Evolutionary conservation across 2,888 invertebrate genomes (phyloP).

Genomic region (Amblyjoppa fuscipennis): DNA sequence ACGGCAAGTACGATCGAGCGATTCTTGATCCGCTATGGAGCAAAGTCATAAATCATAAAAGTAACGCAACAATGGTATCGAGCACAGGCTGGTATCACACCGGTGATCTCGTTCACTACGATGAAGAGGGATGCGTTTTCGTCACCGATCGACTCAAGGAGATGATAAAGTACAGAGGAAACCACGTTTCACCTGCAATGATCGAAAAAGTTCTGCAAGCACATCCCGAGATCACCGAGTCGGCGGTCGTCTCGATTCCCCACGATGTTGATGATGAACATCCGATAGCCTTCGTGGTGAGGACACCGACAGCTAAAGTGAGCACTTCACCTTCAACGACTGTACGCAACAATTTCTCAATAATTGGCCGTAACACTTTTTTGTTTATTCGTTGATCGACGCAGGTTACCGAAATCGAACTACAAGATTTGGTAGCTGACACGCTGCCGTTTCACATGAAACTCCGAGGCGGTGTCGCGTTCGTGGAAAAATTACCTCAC

Average conservation of each 20-base stretch:
- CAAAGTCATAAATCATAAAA: no score
- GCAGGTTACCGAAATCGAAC: constrained; percentile 78
- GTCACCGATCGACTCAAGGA: constrained; percentile 80
- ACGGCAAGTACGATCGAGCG: background rate
- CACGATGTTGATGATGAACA: constrained; percentile 23
- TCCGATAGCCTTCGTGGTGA: constrained; percentile 64
- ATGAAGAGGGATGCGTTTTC: constrained; percentile 74
- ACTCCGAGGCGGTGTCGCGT: constrained; percentile 78
- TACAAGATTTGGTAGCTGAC: constrained; percentile 73
- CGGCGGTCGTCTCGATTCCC: constrained; percentile 74
- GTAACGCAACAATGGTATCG: background rate
- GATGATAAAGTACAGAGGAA: constrained; percentile 76
- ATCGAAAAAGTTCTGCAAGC: constrained; percentile 75
- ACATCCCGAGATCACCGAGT: constrained; percentile 74
- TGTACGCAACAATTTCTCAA: background rate
- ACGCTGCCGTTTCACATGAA: constrained; percentile 73
- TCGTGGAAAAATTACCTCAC: constrained; percentile 76
- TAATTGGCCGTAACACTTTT: background rate
- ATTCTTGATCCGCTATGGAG: no score
- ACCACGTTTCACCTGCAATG: constrained; percentile 76
- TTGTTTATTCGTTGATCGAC: background rate
- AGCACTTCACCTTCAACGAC: background rate
- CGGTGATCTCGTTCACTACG: constrained; percentile 77
- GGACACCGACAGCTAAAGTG: constrained; percentile 70
- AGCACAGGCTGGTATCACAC: constrained; percentile 76